Percentiles rank a stretch among this genome's conserved stretches.
Conservation (phyloP, 2,888 invertebrate genomes). For the Podotricha telesiphe region DNA sequence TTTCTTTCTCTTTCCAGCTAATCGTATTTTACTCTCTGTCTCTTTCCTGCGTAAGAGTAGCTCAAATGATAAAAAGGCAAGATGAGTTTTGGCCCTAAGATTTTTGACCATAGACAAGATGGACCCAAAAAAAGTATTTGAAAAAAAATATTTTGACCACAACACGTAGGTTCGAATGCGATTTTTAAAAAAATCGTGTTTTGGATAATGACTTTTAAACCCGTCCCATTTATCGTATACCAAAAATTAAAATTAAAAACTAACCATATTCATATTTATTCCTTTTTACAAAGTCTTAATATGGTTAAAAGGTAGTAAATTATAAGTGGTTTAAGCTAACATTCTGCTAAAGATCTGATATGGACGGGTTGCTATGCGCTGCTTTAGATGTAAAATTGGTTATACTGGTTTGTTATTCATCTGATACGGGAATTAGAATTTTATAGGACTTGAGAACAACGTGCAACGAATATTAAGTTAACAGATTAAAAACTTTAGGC, state of each 20-base stretch:
- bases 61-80: conserved; percentile 56
- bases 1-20: conserved; percentile 54
- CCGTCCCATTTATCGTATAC: too few species aligned
- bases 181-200: too few species aligned
- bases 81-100: conserved; percentile 58
- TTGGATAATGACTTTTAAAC: too few species aligned
- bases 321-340: background rate
- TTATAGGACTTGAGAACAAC: conserved; percentile 9
- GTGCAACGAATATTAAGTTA: conserved; percentile 12
- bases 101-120: conserved; percentile 17
- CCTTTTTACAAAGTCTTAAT: background rate
- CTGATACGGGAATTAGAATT: conserved; percentile 16
- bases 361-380: conserved; percentile 10
- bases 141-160: too few species aligned
- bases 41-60: conserved; percentile 68
- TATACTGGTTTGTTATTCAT: conserved; percentile 19
- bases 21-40: conserved; percentile 49
- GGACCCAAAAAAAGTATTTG: background rate
- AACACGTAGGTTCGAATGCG: too few species aligned
- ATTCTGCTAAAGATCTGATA: conserved; percentile 40
- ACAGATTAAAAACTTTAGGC: conserved; percentile 11
- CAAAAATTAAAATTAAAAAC: too few species aligned
- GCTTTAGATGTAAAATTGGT: conserved; percentile 9
- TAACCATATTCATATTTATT: too few species aligned
- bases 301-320: background rate